A percentile compares a stretch with the other conserved stretches of the same genome.
Conservation (phyloP, 2,888 invertebrate genomes). For the Mythimna vitellina region DNA sequence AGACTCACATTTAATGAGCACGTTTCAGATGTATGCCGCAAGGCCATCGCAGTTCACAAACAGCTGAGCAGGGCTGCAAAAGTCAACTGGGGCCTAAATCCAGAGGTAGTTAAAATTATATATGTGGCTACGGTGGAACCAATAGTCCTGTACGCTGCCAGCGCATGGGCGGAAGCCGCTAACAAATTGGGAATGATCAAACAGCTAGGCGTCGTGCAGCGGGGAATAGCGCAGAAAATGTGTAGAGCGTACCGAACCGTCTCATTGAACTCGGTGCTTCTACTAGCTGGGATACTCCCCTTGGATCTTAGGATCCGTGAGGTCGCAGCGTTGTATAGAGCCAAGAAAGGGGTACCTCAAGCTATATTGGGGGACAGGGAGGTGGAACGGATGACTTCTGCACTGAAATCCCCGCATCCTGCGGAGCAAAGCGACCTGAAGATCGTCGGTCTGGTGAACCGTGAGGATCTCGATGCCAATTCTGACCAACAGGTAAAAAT, state of each 20-base stretch:
- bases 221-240: background rate
- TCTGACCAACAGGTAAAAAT: background rate
- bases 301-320: background rate
- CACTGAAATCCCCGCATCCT: too few species aligned
- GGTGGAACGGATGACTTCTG: too few species aligned
- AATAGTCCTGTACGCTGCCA: constrained; percentile 5
- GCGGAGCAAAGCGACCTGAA: too few species aligned
- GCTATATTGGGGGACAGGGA: too few species aligned
- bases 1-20: background rate
- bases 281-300: background rate
- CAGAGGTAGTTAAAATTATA: background rate
- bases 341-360: background rate
- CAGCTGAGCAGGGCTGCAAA: background rate
- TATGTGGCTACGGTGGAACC: constrained; percentile 1
- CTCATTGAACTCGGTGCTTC: background rate
- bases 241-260: background rate
- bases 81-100: constrained; percentile 16
- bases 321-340: background rate
- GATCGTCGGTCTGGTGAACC: too few species aligned
- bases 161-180: background rate
- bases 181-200: background rate
- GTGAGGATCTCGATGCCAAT: too few species aligned
- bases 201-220: background rate
- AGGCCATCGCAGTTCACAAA: background rate
- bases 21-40: background rate